Percentiles rank a stretch among this genome's conserved stretches.
These are phyloP conservation scores for Ploceus nigricollis DNA, from an alignment of 2,113 vertebrate species.

Conservation along the genomic window DNA sequence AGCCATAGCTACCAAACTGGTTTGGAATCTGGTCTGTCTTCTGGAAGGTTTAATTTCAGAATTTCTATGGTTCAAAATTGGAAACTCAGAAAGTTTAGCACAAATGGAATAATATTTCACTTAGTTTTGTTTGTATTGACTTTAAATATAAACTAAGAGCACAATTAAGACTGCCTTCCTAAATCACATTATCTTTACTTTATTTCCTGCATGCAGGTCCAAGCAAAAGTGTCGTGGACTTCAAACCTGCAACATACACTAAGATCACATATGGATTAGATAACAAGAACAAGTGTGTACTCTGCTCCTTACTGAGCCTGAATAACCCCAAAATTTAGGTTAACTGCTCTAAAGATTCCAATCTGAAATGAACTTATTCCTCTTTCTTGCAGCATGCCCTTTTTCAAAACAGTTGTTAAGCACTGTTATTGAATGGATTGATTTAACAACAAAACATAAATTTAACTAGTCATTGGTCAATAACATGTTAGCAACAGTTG, in stretches of 20 bases:
- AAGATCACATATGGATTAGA: background rate
- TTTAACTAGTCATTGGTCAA: background rate
- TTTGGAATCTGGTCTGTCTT: background rate
- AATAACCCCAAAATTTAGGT: background rate
- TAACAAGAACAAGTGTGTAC: background rate
- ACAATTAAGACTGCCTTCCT: background rate
- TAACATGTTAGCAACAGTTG: background rate
- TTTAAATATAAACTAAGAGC: background rate
- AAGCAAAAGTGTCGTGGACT: background rate
- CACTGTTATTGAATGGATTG: background rate
- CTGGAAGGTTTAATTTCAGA: background rate
- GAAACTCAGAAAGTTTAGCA: background rate
- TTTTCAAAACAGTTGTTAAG: background rate
- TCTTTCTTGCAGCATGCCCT: background rate
- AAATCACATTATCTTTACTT: background rate
- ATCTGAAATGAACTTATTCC: background rate
- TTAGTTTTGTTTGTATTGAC: background rate
- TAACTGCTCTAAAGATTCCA: background rate
- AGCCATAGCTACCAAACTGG: background rate
- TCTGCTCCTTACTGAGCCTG: background rate
- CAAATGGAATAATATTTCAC: background rate
- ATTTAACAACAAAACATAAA: background rate
- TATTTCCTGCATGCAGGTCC: background rate
- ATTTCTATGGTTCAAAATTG: background rate
- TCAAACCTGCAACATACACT: background rate